Evolutionary conservation across 2,113 vertebrate species (phyloP), one percentile per base, ranked within the genome.

Genomic region (Lepisosteus osseus): DNA sequence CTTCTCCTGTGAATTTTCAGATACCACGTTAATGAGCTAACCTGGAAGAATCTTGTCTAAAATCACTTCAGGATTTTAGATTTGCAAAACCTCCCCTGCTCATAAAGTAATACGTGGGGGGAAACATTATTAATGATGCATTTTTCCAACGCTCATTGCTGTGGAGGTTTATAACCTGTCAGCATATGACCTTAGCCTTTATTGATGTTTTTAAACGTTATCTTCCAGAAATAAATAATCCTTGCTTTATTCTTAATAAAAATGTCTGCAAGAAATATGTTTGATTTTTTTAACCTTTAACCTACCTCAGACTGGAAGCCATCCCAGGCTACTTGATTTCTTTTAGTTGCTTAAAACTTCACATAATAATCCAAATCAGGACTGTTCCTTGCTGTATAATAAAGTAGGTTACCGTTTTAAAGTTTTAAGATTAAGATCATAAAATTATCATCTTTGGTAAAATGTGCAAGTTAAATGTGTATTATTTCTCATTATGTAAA

Each of bases 201-300:
- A 6, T 13, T 6, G 1, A 5, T 29, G 3, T 51, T 45, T 3
- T 68, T 12, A 55, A 4, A 54, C 41, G 14, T 54, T 54, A 54
- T 40, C 66, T 55, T 59, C 9, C 51, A 55, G 17, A 7, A 13
- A 54, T 68, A 68, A 41, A 68, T 68, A 54, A 68, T 47, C 15
- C 15, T n/a, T 59, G 57, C n/a, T 13, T 13, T 59, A 59, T 13
- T 4, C 14, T 15, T 68, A 5, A 54, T 55, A 68, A 41, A 17
- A 55, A 54, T 3, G 66, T 11, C 15, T 29, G 44, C 4, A 51
- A 17, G 47, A 67, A 51, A 67, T 29, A 67, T 54, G 17, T 9
- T 7, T 59, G 4, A n/a, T 59, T 17, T 15, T 15, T 14, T 45
- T 67, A 54, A 54, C 3, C 54, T 3, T 17, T 3, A 29, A 13